These are phyloP conservation scores for Penelope pileata DNA, from an alignment of 2,113 vertebrate species.

Conservation along the genomic window DNA sequence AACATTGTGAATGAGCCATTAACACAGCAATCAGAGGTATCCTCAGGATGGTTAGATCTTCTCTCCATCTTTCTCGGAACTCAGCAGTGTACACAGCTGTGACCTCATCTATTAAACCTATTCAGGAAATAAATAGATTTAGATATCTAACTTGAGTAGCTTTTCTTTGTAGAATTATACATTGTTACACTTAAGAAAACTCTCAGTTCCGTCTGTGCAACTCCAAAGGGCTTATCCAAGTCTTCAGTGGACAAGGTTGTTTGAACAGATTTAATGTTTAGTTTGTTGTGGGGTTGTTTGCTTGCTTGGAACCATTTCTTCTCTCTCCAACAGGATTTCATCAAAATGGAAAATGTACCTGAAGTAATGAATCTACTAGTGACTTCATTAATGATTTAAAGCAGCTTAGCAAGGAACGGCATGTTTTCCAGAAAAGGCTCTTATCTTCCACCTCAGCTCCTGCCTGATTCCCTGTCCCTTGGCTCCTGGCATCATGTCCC, in stretches of 20 bases:
- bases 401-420: not conserved
- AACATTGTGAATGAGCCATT: slow-evolving; percentile 37
- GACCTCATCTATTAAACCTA: not conserved
- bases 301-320: not conserved
- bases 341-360: not conserved
- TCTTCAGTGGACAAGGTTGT: not conserved
- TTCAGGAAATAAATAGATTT: not conserved
- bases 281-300: not conserved
- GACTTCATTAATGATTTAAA: not conserved
- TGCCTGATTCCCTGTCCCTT: not conserved
- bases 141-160: not conserved
- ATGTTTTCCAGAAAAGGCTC: not conserved
- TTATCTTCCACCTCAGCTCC: not conserved
- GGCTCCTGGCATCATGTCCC: not conserved
- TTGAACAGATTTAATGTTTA: not conserved
- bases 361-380: not conserved
- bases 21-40: slow-evolving; percentile 18
- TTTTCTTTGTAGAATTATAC: not conserved
- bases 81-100: not conserved
- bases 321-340: accelerated
- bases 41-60: not conserved
- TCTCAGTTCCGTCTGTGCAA: not conserved
- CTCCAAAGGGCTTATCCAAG: not conserved
- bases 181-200: not conserved
- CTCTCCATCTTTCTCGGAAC: not conserved